These are phyloP conservation scores for Amphipyra tragopoginis DNA, from an alignment of 2,888 invertebrate genomes.

Conservation along the genomic window DNA sequence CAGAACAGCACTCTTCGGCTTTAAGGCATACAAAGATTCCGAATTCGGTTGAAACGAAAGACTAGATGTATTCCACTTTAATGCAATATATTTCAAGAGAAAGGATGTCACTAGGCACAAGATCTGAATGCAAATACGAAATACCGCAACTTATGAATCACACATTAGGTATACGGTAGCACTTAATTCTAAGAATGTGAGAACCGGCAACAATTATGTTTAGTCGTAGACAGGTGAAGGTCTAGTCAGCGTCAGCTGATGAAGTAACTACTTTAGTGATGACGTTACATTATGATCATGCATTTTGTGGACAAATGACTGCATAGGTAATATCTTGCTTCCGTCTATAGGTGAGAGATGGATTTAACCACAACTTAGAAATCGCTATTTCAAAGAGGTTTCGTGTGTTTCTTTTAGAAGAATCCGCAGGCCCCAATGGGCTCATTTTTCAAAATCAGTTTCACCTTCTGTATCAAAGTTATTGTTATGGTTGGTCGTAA, in stretches of 20 bases:
- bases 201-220: slow-evolving; percentile 35
- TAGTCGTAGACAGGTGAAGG: slow-evolving; percentile 26
- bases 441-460: too few relatives aligned
- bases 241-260: slow-evolving; percentile 34
- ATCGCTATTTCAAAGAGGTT: too few relatives aligned
- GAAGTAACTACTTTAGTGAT: slow-evolving; percentile 1
- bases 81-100: slow-evolving; percentile 51
- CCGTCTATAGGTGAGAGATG: too few relatives aligned
- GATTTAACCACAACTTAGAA: too few relatives aligned
- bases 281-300: background rate
- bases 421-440: too few relatives aligned
- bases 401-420: too few relatives aligned
- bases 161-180: slow-evolving; percentile 36
- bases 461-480: too few relatives aligned
- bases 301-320: background rate
- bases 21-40: background rate
- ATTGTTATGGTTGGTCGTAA: too few relatives aligned
- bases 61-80: slow-evolving; percentile 26
- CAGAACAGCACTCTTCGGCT: background rate
- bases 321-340: background rate
- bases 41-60: slow-evolving; percentile 2
- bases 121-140: slow-evolving; percentile 46
- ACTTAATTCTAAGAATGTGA: slow-evolving; percentile 48
- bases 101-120: slow-evolving; percentile 53
- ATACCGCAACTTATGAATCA: slow-evolving; percentile 56